Evolutionary conservation across 2,113 vertebrate genomes (phyloP).

Genomic region (Chionis minor): DNA sequence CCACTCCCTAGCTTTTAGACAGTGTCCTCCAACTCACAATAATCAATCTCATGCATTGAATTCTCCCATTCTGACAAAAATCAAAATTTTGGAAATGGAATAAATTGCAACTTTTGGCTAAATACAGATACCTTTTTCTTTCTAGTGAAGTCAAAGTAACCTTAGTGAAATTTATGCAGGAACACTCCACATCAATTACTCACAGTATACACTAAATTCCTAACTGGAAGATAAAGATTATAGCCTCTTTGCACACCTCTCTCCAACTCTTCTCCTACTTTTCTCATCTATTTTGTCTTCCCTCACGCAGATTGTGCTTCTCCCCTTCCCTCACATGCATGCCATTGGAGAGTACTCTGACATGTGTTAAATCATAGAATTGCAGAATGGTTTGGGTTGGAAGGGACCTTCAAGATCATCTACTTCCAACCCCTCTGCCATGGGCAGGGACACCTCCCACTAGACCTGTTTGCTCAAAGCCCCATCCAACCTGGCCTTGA

Average conservation of each 20-base stretch:
- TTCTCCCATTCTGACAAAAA: background rate
- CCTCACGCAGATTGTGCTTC: background rate
- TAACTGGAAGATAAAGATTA: background rate
- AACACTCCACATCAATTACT: background rate
- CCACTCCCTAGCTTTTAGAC: background rate
- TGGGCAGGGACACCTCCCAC: background rate
- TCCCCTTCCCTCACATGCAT: background rate
- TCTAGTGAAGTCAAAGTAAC: background rate
- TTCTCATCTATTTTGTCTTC: background rate
- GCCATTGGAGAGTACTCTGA: background rate
- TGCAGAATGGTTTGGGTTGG: background rate
- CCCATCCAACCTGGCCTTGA: background rate
- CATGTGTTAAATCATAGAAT: background rate
- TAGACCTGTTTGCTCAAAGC: background rate
- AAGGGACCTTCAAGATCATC: background rate
- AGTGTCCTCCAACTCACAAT: background rate
- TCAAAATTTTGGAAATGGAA: background rate
- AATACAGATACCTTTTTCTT: background rate
- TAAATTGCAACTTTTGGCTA: background rate
- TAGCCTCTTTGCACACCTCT: background rate
- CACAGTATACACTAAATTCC: background rate
- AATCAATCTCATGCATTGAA: background rate
- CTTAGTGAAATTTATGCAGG: background rate
- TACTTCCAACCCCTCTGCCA: background rate
- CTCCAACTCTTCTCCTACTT: background rate